phyloP scores from a whole-genome alignment of 2,797 vertebrate genomes.

The Danio jaintianensis region DNA sequence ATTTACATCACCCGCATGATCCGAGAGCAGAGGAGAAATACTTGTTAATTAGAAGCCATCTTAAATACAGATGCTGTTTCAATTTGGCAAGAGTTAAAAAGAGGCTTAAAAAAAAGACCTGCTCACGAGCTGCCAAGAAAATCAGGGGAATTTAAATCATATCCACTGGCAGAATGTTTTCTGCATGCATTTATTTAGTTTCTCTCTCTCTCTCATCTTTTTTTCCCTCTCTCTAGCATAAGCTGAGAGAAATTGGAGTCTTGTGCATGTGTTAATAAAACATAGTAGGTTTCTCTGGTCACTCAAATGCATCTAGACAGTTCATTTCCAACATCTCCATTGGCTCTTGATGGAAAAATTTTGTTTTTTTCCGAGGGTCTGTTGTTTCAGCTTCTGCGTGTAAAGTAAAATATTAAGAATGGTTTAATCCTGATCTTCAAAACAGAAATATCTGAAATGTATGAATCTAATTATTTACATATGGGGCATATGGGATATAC shows the following conservation, averaged over 20 bases:
- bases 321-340: slow-evolving; percentile 14
- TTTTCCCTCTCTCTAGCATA: not conserved
- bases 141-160: slow-evolving; percentile 77
- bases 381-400: not conserved
- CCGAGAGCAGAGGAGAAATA: slow-evolving; percentile 57
- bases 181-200: slow-evolving; percentile 68
- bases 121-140: slow-evolving; percentile 69
- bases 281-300: slow-evolving; percentile 48
- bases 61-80: slow-evolving; percentile 78
- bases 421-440: slow-evolving; percentile 16
- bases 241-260: slow-evolving; percentile 47
- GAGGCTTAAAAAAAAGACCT: slow-evolving; percentile 76
- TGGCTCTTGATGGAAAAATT: slow-evolving; percentile 19
- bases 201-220: slow-evolving; percentile 6
- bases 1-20: slow-evolving; percentile 73
- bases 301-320: slow-evolving; percentile 31
- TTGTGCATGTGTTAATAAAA: slow-evolving; percentile 40
- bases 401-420: not conserved
- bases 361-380: not conserved
- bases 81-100: slow-evolving; percentile 77
- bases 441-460: not conserved
- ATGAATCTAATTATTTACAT: not conserved
- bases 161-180: slow-evolving; percentile 77
- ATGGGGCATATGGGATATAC: too few species aligned
- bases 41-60: slow-evolving; percentile 78